Evolutionary conservation across 2,888 invertebrate species (phyloP), one percentile per base, ranked within the genome.

Genomic region (Aradus depressus): DNA sequence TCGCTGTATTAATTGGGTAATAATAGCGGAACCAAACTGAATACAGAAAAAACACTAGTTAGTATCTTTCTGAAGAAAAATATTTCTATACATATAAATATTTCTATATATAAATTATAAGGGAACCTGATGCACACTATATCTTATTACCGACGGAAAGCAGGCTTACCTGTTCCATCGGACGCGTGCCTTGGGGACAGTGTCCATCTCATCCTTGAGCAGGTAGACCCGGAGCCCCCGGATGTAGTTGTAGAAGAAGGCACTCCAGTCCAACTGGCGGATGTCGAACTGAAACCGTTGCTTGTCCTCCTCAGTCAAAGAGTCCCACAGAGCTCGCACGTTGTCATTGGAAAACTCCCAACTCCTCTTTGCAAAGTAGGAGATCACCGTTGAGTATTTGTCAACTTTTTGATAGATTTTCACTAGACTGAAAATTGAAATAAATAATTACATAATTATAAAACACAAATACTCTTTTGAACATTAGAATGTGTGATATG

Each of bases 341-440:
- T 79, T 79, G 18, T 70, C 67, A 56, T 80, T 80, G 1, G 71
- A 68, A 64, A 86, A 86, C 23, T 69, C 68, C 89, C 90, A 92
- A 54, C 84, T 79, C 57, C 80, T 76, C 18, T 75, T 80, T 3
- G 84, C 80, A 70, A 92, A 92, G 67, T 85, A 90, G 60, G 83
- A 77, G 43, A 89, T 70, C 0, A 81, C 81, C 41, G 76, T 73
- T 60, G 82, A 75, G 44, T 87, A 76, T 60, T 77, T 79, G 68
- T 84, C 83, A 45, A 90, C 77, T 65, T 81, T 82, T 51, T 73
- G 72, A 68, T 88, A 89, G 1, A 83, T 72, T 59, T 78, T 77
- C 19, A 86, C 70, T 71, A 86, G 76, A 62, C 89, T 89, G 70
- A 50, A 49, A 45, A 48, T 19, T 18, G 25, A 38, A 14, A 32